Percentiles rank a stretch among this genome's conserved stretches.
These are phyloP conservation scores for Pangasianodon hypophthalmus DNA, from an alignment of 2,113 vertebrate genomes.

Conservation along the genomic window DNA sequence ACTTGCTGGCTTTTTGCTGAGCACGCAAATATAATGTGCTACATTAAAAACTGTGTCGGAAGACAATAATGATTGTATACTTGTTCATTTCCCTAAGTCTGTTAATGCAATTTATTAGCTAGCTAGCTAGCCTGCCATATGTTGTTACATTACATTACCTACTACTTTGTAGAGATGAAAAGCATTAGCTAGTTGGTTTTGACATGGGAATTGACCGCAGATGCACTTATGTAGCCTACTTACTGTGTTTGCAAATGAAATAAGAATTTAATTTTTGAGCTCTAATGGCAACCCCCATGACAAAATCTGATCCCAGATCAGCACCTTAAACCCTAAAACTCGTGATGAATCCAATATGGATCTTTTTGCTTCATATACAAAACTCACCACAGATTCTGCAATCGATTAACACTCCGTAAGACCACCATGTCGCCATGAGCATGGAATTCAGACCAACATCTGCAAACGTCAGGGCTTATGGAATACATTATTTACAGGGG, in stretches of 20 bases:
- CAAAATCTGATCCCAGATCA: constrained; percentile 4
- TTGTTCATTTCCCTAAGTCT: not conserved
- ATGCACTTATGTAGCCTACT: not conserved
- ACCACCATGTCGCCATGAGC: not conserved
- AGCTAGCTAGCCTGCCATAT: not conserved
- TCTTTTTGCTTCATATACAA: not conserved
- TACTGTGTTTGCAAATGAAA: not conserved
- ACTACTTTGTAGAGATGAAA: not conserved
- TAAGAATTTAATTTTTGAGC: not conserved
- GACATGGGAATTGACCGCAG: not conserved
- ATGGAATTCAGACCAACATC: not conserved
- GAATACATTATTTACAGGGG: not conserved
- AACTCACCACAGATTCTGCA: not conserved
- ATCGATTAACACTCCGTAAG: not conserved
- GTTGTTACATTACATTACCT: not conserved
- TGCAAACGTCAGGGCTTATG: not conserved
- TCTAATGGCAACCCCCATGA: not conserved
- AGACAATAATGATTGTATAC: not conserved
- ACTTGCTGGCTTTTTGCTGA: not conserved
- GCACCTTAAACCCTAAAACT: not conserved
- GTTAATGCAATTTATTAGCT: not conserved
- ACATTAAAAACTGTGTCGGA: not conserved
- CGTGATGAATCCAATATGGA: not conserved
- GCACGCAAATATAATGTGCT: not conserved
- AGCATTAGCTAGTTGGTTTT: not conserved